Base-by-base conservation (phyloP, 2,113 vertebrate species). In the Paratilapia polleni region DNA sequence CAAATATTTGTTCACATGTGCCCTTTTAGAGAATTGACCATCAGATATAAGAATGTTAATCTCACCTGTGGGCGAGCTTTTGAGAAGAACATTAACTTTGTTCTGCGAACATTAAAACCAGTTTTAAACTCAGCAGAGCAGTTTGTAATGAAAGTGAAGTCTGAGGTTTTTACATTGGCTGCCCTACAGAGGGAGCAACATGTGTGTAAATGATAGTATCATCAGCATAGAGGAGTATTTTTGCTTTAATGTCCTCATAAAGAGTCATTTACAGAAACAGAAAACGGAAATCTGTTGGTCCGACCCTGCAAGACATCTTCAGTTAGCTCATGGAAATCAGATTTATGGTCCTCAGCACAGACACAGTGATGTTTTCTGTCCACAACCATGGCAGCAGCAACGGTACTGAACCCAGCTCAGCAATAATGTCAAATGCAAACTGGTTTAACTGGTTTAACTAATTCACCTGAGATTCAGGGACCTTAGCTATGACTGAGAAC, bases 381-480 rank as follows among this genome's bases (percentile, higher is more conserved):
- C n/a, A 31, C 2, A 31, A 31, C 28, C 28, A 31, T 4, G 4
- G 28, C 62, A 64, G 34, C 34, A 64, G 62, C 12, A 12, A 64
- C 34, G 2, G 2, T 13, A n/a, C 11, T 63, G 61, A 38, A 63
- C 61, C 13, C 31, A 63, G 34, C 61, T 63, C 61, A 62, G 34
- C 12, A 31, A 1, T 0, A n/a, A n/a, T n/a, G n/a, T n/a, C 60
- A 36, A 0, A 62, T n/a, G 36, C 31, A 13, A 62, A 62, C 17
- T 62, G 28, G 9, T 62, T 63, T 20, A 36, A 36, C 6, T 36
- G 34, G n/a, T n/a, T n/a, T n/a, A n/a, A n/a, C 34, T 5, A 36
- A 36, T 36, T 5, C 4, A 63, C 61, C 61, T 63, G 19, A 63
- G 34, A 38, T 4, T 63, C 20, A 63, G 6, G n/a, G n/a, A n/a